Percentiles rank a stretch among this genome's conserved stretches.
These are phyloP conservation scores for Isurus oxyrinchus DNA, from an alignment of 2,113 vertebrate genomes.

Conservation along the genomic window DNA sequence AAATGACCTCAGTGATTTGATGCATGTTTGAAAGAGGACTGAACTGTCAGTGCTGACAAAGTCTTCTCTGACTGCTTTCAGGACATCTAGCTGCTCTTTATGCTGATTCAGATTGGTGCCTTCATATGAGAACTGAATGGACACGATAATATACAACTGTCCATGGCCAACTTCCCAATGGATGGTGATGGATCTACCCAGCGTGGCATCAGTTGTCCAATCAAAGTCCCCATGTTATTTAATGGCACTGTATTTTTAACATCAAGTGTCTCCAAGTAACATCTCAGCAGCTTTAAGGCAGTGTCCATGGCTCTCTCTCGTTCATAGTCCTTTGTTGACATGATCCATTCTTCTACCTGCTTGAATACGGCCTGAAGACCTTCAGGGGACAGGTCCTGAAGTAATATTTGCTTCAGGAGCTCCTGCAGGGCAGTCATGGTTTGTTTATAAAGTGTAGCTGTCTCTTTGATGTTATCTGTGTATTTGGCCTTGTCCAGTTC, in stretches of 20 bases:
- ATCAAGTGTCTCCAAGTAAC: slow-evolving; percentile 68
- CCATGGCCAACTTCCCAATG: slow-evolving; percentile 57
- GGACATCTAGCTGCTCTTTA: slow-evolving; percentile 68
- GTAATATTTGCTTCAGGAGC: slow-evolving; percentile 67
- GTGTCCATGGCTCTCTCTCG: slow-evolving; percentile 64
- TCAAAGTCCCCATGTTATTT: slow-evolving; percentile 65
- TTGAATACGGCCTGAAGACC: slow-evolving; percentile 77
- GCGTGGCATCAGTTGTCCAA: slow-evolving; percentile 65
- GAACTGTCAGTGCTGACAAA: slow-evolving; percentile 66
- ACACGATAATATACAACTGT: slow-evolving; percentile 63
- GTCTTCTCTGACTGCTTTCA: slow-evolving; percentile 59
- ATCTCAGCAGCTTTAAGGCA: slow-evolving; percentile 59
- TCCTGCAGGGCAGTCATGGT: slow-evolving; percentile 66
- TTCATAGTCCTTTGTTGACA: slow-evolving; percentile 68
- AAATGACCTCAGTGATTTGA: slow-evolving; percentile 76
- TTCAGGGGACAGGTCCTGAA: slow-evolving; percentile 66
- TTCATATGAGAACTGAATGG: slow-evolving; percentile 71
- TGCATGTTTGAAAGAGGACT: slow-evolving; percentile 74
- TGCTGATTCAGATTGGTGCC: slow-evolving; percentile 71
- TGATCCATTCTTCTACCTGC: slow-evolving; percentile 79
- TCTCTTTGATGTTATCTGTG: slow-evolving; percentile 42
- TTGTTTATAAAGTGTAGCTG: slow-evolving; percentile 57
- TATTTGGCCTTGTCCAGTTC: slow-evolving; percentile 56
- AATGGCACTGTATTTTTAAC: slow-evolving; percentile 68
- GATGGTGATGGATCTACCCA: slow-evolving; percentile 60